Conservation (phyloP, 2,888 invertebrate genomes). For the Euzetes globulus region DNA sequence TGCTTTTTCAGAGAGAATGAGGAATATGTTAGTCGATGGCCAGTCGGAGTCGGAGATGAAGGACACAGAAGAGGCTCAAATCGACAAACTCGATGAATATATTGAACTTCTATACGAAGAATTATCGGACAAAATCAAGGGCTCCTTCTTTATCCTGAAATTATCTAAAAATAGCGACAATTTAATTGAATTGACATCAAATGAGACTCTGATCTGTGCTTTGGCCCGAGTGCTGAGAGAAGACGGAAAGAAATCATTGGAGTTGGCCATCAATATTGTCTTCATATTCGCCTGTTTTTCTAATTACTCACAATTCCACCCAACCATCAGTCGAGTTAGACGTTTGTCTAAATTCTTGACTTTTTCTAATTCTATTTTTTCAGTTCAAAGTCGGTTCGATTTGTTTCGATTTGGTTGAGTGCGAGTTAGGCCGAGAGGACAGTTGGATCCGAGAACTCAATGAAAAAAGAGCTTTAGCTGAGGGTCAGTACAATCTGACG, state of each 20-base stretch:
- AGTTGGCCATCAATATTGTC: conserved; percentile 90
- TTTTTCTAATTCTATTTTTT: background rate
- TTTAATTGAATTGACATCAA: conserved; percentile 80
- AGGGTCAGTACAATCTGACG: conserved; percentile 31
- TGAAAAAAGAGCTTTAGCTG: conserved; percentile 44
- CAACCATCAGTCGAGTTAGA: conserved; percentile 72
- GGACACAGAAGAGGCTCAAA: background rate
- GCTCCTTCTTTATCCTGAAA: conserved; percentile 81
- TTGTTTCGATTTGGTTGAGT: conserved; percentile 92
- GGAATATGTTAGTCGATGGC: conserved; percentile 27
- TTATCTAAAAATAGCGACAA: conserved; percentile 89
- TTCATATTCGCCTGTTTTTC: conserved; percentile 97
- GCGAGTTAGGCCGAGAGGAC: conserved; percentile 85
- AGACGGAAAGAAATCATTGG: conserved; percentile 94
- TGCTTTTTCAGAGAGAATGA: conserved; percentile 15
- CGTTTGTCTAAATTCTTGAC: background rate
- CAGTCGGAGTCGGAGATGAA: background rate
- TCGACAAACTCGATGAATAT: conserved; percentile 69
- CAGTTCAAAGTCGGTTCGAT: conserved; percentile 78
- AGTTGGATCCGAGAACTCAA: conserved; percentile 62
- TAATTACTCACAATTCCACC: conserved; percentile 88
- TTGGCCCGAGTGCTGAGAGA: conserved; percentile 89
- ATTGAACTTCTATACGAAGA: conserved; percentile 95
- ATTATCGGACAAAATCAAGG: conserved; percentile 66
- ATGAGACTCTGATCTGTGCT: conserved; percentile 91